These are phyloP conservation scores for Sebastes alutus DNA, from an alignment of 2,797 vertebrate genomes.

Conservation along the genomic window DNA sequence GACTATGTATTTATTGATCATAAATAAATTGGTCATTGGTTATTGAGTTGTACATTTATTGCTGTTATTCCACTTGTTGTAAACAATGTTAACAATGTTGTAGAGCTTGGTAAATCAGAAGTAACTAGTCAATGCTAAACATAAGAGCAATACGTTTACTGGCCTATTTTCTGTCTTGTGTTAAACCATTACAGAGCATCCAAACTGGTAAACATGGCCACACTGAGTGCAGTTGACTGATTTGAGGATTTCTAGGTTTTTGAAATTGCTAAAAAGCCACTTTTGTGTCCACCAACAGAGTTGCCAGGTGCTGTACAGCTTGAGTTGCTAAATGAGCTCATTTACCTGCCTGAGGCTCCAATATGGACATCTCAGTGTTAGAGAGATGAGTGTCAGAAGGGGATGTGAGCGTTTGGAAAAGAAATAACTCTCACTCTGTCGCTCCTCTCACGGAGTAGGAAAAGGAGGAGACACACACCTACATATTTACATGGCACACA, in stretches of 20 bases:
- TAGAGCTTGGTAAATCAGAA: background rate
- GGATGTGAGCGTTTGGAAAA: background rate
- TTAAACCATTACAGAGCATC: background rate
- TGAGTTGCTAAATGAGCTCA: background rate
- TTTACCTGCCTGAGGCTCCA: slow-evolving; percentile 17
- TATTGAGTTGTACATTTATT: background rate
- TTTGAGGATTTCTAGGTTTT: background rate
- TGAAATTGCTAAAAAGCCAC: background rate
- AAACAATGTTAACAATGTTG: no score
- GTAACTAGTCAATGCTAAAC: background rate
- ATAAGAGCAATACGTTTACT: background rate
- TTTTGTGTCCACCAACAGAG: background rate
- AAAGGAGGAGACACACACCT: slow-evolving; percentile 25
- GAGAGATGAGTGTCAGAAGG: background rate
- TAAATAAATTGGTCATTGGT: no score
- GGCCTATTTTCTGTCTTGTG: background rate
- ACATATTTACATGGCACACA: slow-evolving; percentile 15
- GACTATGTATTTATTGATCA: no score
- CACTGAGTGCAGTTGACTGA: background rate
- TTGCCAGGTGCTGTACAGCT: background rate
- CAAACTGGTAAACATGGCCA: background rate
- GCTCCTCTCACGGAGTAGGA: background rate
- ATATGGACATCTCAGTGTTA: background rate
- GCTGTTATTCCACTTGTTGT: background rate
- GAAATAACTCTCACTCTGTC: background rate